phyloP scores from a whole-genome alignment of 2,797 vertebrate genomes.

The Choloepus didactylus region DNA sequence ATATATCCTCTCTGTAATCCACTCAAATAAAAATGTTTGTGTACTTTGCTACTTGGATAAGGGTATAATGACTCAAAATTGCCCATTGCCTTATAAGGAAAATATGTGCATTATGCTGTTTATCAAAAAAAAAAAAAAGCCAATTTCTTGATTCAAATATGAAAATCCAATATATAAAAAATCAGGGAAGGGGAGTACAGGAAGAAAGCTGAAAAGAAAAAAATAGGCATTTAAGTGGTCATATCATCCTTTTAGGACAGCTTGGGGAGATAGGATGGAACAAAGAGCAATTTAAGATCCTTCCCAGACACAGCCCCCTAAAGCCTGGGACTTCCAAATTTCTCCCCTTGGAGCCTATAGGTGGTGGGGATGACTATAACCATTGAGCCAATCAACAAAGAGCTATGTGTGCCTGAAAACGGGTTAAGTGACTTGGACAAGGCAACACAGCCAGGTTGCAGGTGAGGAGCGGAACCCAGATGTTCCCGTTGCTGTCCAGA shows the following conservation, averaged over 20 bases:
- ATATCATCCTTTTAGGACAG: not conserved
- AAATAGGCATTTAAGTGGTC: not conserved
- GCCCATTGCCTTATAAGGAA: not conserved
- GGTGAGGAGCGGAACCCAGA: not conserved
- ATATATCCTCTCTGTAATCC: not conserved
- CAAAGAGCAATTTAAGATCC: not conserved
- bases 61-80: not conserved
- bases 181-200: not conserved
- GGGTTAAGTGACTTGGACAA: not conserved
- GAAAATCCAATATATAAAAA: slow-evolving; percentile 5
- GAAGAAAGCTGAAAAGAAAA: not conserved
- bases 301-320: not conserved
- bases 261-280: not conserved
- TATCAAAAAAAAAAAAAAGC: not conserved
- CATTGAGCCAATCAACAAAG: not conserved
- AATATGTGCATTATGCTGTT: not conserved
- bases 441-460: not conserved
- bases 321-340: not conserved
- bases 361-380: not conserved
- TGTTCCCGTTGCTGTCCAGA: not conserved
- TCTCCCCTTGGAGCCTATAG: not conserved
- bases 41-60: not conserved
- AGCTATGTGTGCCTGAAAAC: not conserved
- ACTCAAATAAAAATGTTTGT: not conserved
- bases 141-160: slow-evolving; percentile 48